Base-by-base conservation (phyloP, 2,113 vertebrate genomes). In the Microtus oregoni region DNA sequence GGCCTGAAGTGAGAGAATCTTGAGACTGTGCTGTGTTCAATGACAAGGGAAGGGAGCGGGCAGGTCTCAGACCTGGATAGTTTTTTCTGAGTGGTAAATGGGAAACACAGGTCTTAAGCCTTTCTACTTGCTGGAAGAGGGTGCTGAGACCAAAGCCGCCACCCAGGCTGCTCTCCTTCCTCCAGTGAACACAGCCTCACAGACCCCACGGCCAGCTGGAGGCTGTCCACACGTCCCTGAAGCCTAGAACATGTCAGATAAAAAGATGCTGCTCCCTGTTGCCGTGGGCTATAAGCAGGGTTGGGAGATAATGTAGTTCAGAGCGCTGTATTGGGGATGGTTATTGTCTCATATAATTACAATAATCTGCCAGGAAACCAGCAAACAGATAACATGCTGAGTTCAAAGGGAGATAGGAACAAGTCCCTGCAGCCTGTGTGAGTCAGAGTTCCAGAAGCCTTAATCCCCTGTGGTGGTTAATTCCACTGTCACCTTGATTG, bases 301-400 rank as follows among this genome's bases (percentile, higher is more conserved):
- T 70, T 32, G 30, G 35, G 72, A 94, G 90, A 96, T 89, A 90
- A 89, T 92, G 58, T 52, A 35, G 86, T 77, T 94, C 77, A 50
- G 92, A 96, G 79, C 68, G 50, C 26, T 81, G 75, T 52, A 52
- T 58, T 26, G 44, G 38, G 19, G 76, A 68, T 77, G 75, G 73
- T 85, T 83, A 86, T 82, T 96, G 44, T 95, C 94, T 94, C n/a
- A 77, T 78, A 32, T 96, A 86, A 94, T 94, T 94, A 94, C 15
- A 87, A 83, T 82, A 92, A 94, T 89, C 83, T 87, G 52, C 83
- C 77, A 92, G 92, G 93, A 30, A 93, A 89, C 65, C n/a, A 89
- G 78, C 91, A 89, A 92, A 95, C 79, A 89, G 83, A 94, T 82
- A 65, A 35, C 9, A 58, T 11, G 38, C 83, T 68, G 63, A 95